phyloP scores from a whole-genome alignment of 1,140 invertebrate genomes.

The Drosophila sp. region DNA sequence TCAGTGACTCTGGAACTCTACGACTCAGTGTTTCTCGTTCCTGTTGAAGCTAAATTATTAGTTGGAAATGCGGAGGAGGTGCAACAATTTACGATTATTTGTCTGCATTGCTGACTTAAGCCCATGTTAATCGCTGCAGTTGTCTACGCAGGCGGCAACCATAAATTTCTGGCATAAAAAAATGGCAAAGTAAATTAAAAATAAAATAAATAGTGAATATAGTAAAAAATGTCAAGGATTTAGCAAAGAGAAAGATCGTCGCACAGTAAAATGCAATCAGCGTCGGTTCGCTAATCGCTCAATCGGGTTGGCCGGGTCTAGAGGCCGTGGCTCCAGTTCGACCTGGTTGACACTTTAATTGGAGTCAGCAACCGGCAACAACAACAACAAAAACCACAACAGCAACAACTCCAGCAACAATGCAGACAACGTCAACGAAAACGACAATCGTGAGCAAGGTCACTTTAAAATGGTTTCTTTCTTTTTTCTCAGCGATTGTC shows the following conservation, averaged over 20 bases:
- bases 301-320: slow-evolving; percentile 29
- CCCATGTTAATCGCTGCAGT: slow-evolving; percentile 50
- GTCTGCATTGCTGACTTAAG: slow-evolving; percentile 32
- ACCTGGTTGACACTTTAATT: slow-evolving; percentile 73
- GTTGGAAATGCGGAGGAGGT: slow-evolving; percentile 53
- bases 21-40: not conserved
- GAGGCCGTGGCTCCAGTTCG: slow-evolving; percentile 28
- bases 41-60: slow-evolving; percentile 35
- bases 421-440: not conserved
- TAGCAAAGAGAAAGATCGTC: slow-evolving; percentile 44
- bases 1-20: not conserved
- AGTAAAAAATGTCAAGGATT: slow-evolving; percentile 74
- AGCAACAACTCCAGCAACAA: not conserved
- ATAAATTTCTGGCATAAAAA: slow-evolving; percentile 51
- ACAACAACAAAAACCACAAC: slow-evolving; percentile 1
- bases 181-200: too few relatives aligned
- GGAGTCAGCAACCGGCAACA: slow-evolving; percentile 36
- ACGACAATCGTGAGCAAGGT: slow-evolving; percentile 43
- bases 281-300: slow-evolving; percentile 51
- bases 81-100: slow-evolving; percentile 77
- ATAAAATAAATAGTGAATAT: not conserved
- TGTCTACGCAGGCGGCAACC: slow-evolving; percentile 49
- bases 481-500: slow-evolving; percentile 19
- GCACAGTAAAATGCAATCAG: slow-evolving; percentile 61
- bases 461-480: slow-evolving; percentile 39